Evolutionary conservation across 2,797 vertebrate genomes (phyloP).

Genomic region (Platalea minor): DNA sequence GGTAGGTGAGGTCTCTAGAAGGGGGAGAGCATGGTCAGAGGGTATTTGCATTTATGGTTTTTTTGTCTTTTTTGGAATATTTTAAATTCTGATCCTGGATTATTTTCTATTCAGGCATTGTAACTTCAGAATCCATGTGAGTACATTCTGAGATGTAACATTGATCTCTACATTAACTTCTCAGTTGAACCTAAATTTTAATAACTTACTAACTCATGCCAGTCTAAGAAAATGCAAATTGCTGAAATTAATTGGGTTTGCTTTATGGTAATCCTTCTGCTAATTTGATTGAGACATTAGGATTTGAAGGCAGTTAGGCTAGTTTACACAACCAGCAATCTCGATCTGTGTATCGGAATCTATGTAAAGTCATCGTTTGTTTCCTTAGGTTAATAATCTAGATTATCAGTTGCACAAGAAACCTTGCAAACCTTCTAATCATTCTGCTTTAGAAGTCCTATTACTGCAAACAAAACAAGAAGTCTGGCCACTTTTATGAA

Average conservation of each 20-base stretch:
- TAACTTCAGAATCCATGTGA: background rate
- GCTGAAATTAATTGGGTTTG: background rate
- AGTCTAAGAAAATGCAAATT: background rate
- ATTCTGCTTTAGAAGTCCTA: background rate
- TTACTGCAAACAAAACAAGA: background rate
- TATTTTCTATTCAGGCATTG: background rate
- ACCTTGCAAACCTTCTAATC: background rate
- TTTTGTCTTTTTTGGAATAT: background rate
- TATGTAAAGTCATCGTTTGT: background rate
- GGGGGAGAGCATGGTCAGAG: background rate
- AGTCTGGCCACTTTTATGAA: background rate
- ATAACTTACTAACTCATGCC: background rate
- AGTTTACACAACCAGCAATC: background rate
- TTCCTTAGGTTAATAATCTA: background rate
- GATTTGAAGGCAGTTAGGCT: background rate
- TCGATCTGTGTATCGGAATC: background rate
- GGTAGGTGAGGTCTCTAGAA: background rate
- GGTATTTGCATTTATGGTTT: background rate
- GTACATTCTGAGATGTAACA: background rate
- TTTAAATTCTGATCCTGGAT: background rate
- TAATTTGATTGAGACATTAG: background rate
- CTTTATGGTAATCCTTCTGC: background rate
- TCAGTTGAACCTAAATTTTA: background rate
- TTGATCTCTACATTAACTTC: background rate
- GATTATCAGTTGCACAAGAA: background rate